phyloP scores from a whole-genome alignment of 2,113 vertebrate genomes.

The Platichthys flesus region DNA sequence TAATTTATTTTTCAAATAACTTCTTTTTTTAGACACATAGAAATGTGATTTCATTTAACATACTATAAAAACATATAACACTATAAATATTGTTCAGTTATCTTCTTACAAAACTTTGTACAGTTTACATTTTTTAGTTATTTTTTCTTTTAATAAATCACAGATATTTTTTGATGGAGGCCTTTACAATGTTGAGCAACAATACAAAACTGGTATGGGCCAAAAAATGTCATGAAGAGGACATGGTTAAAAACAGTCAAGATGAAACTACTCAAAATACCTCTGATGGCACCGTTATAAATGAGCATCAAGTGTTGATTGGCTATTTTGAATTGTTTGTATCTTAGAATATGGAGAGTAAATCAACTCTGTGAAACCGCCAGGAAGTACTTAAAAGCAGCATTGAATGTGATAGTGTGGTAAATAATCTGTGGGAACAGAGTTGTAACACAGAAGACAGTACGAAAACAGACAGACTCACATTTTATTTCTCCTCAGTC shows the following conservation, averaged over 20 bases:
- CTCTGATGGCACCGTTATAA: conserved; percentile 55
- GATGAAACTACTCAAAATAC: conserved; percentile 44
- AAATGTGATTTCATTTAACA: conserved; percentile 77
- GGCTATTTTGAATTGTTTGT: conserved; percentile 33
- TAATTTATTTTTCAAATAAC: conserved; percentile 70
- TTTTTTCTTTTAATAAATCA: conserved; percentile 74
- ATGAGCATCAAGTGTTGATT: conserved; percentile 25
- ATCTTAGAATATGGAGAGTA: conserved; percentile 48
- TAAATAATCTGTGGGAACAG: conserved; percentile 49
- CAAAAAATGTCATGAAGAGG: conserved; percentile 57
- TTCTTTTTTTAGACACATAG: conserved; percentile 73
- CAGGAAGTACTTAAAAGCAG: conserved; percentile 49
- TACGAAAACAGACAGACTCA: conserved; percentile 66
- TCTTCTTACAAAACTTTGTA: conserved; percentile 80
- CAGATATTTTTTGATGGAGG: conserved; percentile 56
- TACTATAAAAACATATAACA: conserved; percentile 79
- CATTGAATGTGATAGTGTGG: conserved; percentile 52
- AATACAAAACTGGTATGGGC: conserved; percentile 73
- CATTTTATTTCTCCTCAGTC: conserved; percentile 65
- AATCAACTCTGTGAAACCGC: background rate
- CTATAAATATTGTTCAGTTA: conserved; percentile 80
- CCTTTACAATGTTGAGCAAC: conserved; percentile 70
- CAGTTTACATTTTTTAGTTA: conserved; percentile 71
- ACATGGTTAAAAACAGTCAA: conserved; percentile 41
- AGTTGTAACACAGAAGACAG: conserved; percentile 27